These are phyloP conservation scores for Timandra comae DNA, from an alignment of 2,888 invertebrate species.

Conservation along the genomic window DNA sequence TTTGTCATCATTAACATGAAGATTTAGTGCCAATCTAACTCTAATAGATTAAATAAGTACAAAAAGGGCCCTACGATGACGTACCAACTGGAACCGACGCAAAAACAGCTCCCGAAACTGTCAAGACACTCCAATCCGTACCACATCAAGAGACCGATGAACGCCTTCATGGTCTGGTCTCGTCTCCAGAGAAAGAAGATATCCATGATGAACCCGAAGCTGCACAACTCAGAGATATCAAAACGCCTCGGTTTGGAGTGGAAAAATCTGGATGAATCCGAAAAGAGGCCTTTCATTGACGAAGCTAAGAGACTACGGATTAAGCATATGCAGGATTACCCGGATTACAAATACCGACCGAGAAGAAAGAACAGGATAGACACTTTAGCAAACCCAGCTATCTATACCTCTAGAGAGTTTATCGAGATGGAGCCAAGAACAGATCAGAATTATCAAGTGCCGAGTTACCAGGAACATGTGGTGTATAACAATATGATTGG, in stretches of 20 bases:
- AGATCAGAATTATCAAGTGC: conserved; percentile 50
- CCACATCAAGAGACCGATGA: conserved; percentile 98
- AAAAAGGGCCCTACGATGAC: conserved; percentile 40
- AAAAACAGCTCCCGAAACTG: conserved; percentile 45
- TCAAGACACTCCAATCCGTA: conserved; percentile 76
- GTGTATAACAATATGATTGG: conserved; percentile 67
- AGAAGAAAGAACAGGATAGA: conserved; percentile 77
- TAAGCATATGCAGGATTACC: conserved; percentile 83
- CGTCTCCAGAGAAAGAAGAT: conserved; percentile 90
- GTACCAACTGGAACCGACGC: conserved; percentile 44
- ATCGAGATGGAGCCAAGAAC: conserved; percentile 57
- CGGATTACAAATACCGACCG: conserved; percentile 83
- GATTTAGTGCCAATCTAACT: neutral
- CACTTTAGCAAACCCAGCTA: conserved; percentile 40
- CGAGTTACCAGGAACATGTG: conserved; percentile 57
- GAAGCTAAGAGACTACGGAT: conserved; percentile 88
- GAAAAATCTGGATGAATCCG: conserved; percentile 86
- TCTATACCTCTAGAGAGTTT: conserved; percentile 52
- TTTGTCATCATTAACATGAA: neutral
- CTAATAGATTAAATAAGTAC: conserved; percentile 1
- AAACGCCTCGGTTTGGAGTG: conserved; percentile 90
- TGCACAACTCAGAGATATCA: conserved; percentile 87
- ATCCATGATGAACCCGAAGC: conserved; percentile 87
- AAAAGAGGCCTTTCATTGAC: conserved; percentile 92
- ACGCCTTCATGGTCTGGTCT: conserved; percentile 99